A percentile compares a stretch with the other conserved stretches of the same genome.
Conservation (phyloP, 2,797 vertebrate genomes). For the Amazonetta brasiliensis region DNA sequence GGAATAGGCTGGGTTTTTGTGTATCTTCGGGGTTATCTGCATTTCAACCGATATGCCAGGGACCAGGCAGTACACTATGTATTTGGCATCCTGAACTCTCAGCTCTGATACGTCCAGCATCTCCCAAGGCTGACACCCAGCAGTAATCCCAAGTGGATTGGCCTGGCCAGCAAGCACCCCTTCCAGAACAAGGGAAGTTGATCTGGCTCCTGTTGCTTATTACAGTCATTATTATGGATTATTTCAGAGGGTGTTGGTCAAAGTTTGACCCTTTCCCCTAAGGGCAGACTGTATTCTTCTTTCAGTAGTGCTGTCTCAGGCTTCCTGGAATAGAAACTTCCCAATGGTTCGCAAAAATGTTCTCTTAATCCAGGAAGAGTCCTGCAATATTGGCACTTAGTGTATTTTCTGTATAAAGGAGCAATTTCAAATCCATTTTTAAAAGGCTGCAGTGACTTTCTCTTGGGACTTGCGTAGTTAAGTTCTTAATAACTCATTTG, state of each 20-base stretch:
- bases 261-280: background rate
- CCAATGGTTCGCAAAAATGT: background rate
- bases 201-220: background rate
- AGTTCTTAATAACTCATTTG: constrained; percentile 68
- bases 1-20: background rate
- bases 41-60: background rate
- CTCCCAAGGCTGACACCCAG: background rate
- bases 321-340: background rate
- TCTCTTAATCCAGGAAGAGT: background rate
- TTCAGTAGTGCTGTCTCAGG: background rate
- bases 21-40: background rate
- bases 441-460: constrained; percentile 15
- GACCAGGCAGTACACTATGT: background rate
- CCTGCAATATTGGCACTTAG: background rate
- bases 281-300: background rate
- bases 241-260: background rate
- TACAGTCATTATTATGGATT: background rate
- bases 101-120: background rate
- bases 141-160: background rate
- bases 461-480: constrained; percentile 52
- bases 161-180: background rate
- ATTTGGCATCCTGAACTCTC: background rate
- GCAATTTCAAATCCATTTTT: constrained; percentile 55
- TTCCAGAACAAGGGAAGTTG: background rate
- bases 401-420: constrained; percentile 33